Evolutionary conservation across 2,113 vertebrate species (phyloP), one percentile per base, ranked within the genome.

Genomic region (Colinus virginianus): DNA sequence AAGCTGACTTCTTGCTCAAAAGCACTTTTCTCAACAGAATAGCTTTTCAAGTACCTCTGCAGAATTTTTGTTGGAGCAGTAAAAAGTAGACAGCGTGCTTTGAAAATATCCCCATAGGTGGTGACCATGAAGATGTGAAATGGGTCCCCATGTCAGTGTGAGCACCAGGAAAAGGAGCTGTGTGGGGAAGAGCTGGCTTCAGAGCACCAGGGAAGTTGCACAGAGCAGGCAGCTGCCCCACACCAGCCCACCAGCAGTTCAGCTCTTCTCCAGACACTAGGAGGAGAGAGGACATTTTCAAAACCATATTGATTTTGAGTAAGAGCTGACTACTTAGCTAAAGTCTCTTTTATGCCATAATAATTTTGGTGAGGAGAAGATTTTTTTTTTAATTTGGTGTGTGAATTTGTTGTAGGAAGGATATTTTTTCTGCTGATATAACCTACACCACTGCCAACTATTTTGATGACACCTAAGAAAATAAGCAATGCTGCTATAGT

Each of bases 121-220:
- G 70, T 56, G 36, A 75, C 71, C 78, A 46, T 3, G 17, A 88
- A 87, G 28, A 26, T 12, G 17, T 14, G 38, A 59, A 21, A 63
- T 15, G 25, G 19, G 8, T 67, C 40, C 13, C 25, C 12, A 2
- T 0, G 0, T 23, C 28, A 67, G 7, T 1, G 30, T 42, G 19
- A 59, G 10, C 42, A 8, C 11, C 51, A 80, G 42, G 8, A 61
- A 51, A 42, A 9, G 49, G 23, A 59, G 32, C 13, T 1, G 0
- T 2, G 38, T 16, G 26, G 18, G 38, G 32, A 59, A 86, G 56
- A 58, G 64, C 2, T 2, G 23, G 11, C 30, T 83, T 48, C 53
- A 58, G 17, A 88, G 30, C 38, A 83, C 17, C 11, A 20, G 13
- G 32, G 17, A 91, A 69, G 26, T 40, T 40, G 36, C 26, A 16